These are phyloP conservation scores for Emmelina monodactyla DNA, from an alignment of 2,888 invertebrate species.

Conservation along the genomic window DNA sequence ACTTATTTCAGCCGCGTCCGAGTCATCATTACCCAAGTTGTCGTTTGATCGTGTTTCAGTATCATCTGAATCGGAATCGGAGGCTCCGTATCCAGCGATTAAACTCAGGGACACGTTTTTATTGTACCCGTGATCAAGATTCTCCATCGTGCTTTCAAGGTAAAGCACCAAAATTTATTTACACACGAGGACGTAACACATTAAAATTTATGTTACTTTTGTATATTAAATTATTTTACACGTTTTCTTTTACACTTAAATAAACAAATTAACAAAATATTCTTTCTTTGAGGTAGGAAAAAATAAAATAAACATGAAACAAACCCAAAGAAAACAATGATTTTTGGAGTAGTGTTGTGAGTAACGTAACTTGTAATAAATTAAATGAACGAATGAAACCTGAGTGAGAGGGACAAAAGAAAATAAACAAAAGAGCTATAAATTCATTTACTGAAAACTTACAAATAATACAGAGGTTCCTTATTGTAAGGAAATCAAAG, in stretches of 20 bases:
- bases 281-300: not conserved
- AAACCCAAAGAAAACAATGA: not conserved
- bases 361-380: not conserved
- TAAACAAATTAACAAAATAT: not conserved
- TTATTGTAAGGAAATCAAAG: too few species aligned
- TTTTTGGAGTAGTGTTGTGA: not conserved
- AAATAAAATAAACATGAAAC: not conserved
- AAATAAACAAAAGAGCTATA: too few species aligned
- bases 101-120: conserved; percentile 57
- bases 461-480: too few species aligned
- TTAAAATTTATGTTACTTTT: not conserved
- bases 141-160: conserved; percentile 39
- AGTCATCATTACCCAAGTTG: conserved; percentile 37
- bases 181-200: not conserved
- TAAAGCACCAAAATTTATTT: not conserved
- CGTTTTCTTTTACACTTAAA: not conserved
- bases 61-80: conserved; percentile 54
- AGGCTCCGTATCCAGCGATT: conserved; percentile 52
- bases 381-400: not conserved
- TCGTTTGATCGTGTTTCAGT: conserved; percentile 36
- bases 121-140: conserved; percentile 47
- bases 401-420: too few species aligned
- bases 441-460: too few species aligned
- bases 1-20: conserved; percentile 46
- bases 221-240: not conserved